These are phyloP conservation scores for Alligator sinensis DNA, from an alignment of 2,113 vertebrate species.

Conservation along the genomic window DNA sequence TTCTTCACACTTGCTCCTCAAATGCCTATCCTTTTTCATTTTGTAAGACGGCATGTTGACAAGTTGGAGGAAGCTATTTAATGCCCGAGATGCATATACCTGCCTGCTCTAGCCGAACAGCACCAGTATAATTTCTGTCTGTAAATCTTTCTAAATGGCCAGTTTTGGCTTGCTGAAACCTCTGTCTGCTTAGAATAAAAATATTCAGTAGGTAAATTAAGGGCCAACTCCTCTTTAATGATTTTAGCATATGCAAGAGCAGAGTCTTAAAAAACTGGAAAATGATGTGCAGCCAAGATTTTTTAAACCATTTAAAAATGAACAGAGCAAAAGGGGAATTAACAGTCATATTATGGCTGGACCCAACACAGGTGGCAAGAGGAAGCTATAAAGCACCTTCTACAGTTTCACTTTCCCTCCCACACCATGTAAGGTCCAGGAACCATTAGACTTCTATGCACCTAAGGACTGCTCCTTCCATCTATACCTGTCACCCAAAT, in stretches of 20 bases:
- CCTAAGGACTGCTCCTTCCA: neutral
- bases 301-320: fast-evolving
- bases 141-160: slow-evolving; percentile 1
- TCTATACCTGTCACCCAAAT: neutral
- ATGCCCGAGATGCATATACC: neutral
- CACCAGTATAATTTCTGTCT: neutral
- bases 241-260: neutral
- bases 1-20: slow-evolving; percentile 46
- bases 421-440: neutral
- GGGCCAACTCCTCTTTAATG: neutral
- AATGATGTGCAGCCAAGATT: neutral
- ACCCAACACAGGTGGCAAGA: neutral
- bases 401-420: neutral
- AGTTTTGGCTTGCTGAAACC: neutral
- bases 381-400: no score
- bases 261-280: neutral
- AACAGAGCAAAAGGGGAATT: neutral
- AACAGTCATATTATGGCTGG: fast-evolving
- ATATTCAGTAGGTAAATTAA: neutral
- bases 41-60: neutral
- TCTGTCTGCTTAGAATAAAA: neutral
- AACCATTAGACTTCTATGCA: neutral
- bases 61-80: neutral
- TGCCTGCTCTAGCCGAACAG: neutral
- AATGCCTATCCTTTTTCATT: neutral